phyloP scores from a whole-genome alignment of 1,140 invertebrate species.

The Papilio dardanus region DNA sequence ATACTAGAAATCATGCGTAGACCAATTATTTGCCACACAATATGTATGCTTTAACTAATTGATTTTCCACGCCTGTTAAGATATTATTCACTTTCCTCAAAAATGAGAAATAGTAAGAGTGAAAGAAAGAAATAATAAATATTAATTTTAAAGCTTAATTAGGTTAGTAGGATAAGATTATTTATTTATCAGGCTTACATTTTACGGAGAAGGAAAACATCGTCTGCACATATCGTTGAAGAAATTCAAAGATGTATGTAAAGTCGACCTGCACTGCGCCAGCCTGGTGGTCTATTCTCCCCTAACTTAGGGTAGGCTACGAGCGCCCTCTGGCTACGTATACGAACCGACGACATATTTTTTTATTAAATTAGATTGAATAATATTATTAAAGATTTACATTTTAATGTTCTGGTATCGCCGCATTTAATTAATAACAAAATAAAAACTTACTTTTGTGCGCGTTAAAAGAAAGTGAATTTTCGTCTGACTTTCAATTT shows the following conservation, averaged over 20 bases:
- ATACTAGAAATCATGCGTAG: slow-evolving; percentile 33
- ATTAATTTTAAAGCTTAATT: background rate
- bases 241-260: no score
- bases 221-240: background rate
- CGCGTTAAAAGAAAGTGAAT: slow-evolving; percentile 4
- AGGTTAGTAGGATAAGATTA: background rate
- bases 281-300: no score
- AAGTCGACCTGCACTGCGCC: no score
- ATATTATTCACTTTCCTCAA: slow-evolving; percentile 21
- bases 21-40: slow-evolving; percentile 34
- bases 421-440: no score
- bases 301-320: no score
- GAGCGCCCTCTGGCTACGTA: no score
- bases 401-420: no score
- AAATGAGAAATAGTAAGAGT: slow-evolving; percentile 1
- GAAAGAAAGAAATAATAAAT: background rate
- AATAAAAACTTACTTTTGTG: background rate
- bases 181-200: background rate
- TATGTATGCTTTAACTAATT: slow-evolving; percentile 28
- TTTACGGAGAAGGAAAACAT: background rate
- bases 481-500: background rate
- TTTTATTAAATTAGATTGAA: no score
- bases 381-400: no score
- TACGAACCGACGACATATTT: no score
- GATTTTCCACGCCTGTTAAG: slow-evolving; percentile 4